phyloP scores from a whole-genome alignment of 2,888 invertebrate genomes.

The Apamea monoglypha region DNA sequence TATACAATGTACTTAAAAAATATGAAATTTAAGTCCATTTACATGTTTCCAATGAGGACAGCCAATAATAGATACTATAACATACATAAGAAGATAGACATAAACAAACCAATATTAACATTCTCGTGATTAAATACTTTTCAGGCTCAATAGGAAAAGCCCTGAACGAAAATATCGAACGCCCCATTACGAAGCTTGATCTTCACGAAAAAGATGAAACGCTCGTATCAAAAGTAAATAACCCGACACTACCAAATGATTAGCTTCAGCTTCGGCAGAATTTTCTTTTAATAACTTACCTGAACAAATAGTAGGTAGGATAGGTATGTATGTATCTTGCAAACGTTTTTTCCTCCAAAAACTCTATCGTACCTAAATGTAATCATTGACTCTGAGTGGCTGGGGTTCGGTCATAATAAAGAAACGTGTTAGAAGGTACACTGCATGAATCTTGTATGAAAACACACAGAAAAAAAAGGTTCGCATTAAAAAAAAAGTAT shows the following conservation, averaged over 20 bases:
- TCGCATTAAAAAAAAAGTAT: too few species aligned
- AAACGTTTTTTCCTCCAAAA: constrained; percentile 56
- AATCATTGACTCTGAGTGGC: constrained; percentile 67
- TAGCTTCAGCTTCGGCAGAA: constrained; percentile 1
- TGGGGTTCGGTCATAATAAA: constrained; percentile 18
- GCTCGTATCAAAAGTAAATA: constrained; percentile 25
- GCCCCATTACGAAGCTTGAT: background rate
- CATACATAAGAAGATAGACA: too few species aligned
- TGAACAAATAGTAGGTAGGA: constrained; percentile 38
- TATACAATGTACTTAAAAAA: too few species aligned
- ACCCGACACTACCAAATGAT: constrained; percentile 31
- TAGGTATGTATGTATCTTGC: constrained; percentile 32
- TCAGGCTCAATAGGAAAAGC: background rate
- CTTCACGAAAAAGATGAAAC: constrained; percentile 15
- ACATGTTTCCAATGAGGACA: too few species aligned
- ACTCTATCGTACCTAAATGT: constrained; percentile 62
- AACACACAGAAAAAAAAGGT: too few species aligned
- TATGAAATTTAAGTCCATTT: too few species aligned
- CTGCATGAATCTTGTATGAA: too few species aligned
- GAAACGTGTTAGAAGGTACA: constrained; percentile 5
- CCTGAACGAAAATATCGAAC: background rate
- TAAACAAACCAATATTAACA: too few species aligned
- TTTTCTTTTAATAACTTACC: constrained; percentile 46
- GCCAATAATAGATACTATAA: too few species aligned
- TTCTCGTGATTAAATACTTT: background rate